Conservation (phyloP, 2,113 vertebrate species). For the Orycteropus afer region DNA sequence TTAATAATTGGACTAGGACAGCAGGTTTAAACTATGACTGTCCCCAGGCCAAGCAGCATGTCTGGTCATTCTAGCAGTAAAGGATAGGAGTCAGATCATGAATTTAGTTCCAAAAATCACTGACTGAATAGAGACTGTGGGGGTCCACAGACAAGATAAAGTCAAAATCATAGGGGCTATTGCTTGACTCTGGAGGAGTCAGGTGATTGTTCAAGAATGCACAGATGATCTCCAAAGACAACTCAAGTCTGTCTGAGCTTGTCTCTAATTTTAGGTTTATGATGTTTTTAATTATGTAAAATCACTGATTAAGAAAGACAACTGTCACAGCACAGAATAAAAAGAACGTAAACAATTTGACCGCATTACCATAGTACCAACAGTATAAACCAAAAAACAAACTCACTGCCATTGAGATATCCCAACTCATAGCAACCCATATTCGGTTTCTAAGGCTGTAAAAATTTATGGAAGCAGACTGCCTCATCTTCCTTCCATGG, state of each 20-base stretch:
- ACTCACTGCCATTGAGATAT: no score
- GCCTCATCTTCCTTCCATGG: no score
- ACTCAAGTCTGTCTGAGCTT: slow-evolving; percentile 34
- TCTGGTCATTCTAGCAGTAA: not conserved
- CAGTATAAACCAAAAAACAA: no score
- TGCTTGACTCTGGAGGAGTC: not conserved
- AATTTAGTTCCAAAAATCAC: slow-evolving; percentile 20
- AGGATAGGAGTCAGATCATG: not conserved
- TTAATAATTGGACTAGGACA: not conserved
- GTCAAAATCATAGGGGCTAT: not conserved
- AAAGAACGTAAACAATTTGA: slow-evolving; percentile 48
- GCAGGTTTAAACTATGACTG: not conserved
- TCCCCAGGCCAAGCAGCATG: not conserved
- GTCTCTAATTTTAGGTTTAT: slow-evolving; percentile 61
- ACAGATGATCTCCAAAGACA: slow-evolving; percentile 51
- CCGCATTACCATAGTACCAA: slow-evolving; percentile 45
- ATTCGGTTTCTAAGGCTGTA: no score
- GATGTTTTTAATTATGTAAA: slow-evolving; percentile 61
- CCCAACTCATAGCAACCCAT: no score
- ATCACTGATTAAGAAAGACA: slow-evolving; percentile 69
- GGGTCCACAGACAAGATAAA: not conserved
- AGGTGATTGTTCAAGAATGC: slow-evolving; percentile 36
- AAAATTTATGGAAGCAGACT: no score
- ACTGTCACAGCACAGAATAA: slow-evolving; percentile 62
- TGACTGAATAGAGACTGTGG: not conserved